Percentiles rank a stretch among this genome's conserved stretches.
Conservation (phyloP, 2,797 vertebrate species). For the Microctenopoma lineatum region DNA sequence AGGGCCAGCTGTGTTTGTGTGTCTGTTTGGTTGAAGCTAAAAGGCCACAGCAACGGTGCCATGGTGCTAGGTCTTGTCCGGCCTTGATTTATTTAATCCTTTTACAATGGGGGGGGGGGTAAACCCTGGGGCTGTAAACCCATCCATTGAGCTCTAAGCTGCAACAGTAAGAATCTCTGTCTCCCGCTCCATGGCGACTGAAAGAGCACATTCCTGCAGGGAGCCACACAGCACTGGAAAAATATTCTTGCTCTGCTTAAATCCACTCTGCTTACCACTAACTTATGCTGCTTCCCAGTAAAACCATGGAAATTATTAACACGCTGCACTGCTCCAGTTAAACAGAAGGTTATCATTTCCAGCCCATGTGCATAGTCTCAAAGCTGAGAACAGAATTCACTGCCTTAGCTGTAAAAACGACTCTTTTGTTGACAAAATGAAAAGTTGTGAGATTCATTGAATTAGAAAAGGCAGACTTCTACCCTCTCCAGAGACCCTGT, state of each 20-base stretch:
- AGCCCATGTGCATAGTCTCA: slow-evolving; percentile 5
- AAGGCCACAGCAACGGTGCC: slow-evolving; percentile 58
- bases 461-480: slow-evolving; percentile 9
- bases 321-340: slow-evolving; percentile 40
- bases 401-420: slow-evolving; percentile 9
- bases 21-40: slow-evolving; percentile 68
- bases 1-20: slow-evolving; percentile 68
- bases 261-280: slow-evolving; percentile 55
- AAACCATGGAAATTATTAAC: slow-evolving; percentile 66
- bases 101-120: slow-evolving; percentile 75
- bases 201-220: slow-evolving; percentile 81
- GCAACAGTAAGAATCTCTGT: slow-evolving; percentile 78
- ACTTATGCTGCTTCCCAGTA: slow-evolving; percentile 55
- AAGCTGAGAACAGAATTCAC: slow-evolving; percentile 16
- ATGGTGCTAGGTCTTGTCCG: slow-evolving; percentile 60
- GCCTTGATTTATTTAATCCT: slow-evolving; percentile 83
- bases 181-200: slow-evolving; percentile 77
- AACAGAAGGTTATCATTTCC: slow-evolving; percentile 19
- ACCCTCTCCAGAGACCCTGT: slow-evolving; percentile 44
- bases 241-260: slow-evolving; percentile 55
- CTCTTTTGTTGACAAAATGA: slow-evolving; percentile 31
- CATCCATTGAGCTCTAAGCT: slow-evolving; percentile 72
- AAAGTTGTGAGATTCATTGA: slow-evolving; percentile 17
- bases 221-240: slow-evolving; percentile 68
- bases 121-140: slow-evolving; percentile 69